phyloP scores from a whole-genome alignment of 2,797 vertebrate genomes.

The Novumbra hubbsi region DNA sequence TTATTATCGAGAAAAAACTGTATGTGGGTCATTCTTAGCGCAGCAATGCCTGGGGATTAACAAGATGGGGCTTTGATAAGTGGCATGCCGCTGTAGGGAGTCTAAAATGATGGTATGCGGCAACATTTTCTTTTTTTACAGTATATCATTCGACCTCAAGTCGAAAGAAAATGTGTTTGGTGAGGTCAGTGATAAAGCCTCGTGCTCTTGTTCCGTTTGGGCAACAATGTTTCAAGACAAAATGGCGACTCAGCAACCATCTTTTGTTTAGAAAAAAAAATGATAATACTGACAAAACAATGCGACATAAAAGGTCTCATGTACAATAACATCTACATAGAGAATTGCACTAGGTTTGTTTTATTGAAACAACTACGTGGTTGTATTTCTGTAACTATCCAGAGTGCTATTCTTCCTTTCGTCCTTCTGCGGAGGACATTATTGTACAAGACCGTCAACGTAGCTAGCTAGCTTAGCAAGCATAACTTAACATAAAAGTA shows the following conservation, averaged over 20 bases:
- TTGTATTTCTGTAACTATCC: background rate
- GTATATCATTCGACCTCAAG: background rate
- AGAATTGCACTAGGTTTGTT: background rate
- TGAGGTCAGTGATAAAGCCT: conserved; percentile 1
- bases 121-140: background rate
- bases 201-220: conserved; percentile 16
- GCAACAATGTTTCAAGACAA: conserved; percentile 51
- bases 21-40: background rate
- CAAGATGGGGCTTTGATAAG: background rate
- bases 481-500: background rate
- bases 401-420: background rate
- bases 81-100: background rate
- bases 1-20: background rate
- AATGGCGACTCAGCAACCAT: conserved; percentile 71
- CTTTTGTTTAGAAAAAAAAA: conserved; percentile 61
- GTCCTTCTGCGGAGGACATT: background rate
- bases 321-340: background rate
- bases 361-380: background rate
- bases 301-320: background rate
- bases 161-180: background rate
- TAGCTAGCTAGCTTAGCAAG: background rate
- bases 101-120: background rate
- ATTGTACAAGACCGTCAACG: background rate
- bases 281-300: conserved; percentile 10
- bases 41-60: background rate